These are phyloP conservation scores for human (Homo sapiens) DNA, from an alignment of 2,113 vertebrate species.

Conservation along the genomic window DNA sequence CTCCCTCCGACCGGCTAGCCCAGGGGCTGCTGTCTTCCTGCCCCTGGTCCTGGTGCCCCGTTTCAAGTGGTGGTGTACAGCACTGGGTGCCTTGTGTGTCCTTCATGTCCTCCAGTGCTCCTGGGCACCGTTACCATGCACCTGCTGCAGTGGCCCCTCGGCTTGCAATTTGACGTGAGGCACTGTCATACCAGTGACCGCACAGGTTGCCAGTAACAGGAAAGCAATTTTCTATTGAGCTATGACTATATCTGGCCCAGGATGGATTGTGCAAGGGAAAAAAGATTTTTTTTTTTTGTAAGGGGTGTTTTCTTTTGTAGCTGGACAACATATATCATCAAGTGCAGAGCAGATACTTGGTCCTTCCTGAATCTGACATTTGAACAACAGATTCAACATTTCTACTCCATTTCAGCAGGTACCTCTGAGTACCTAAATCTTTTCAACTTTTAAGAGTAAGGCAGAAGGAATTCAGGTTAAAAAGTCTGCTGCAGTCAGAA, in stretches of 20 bases:
- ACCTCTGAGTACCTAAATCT: background rate
- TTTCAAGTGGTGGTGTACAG: background rate
- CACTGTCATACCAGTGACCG: background rate
- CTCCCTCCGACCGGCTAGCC: background rate
- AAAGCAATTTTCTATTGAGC: slow-evolving; percentile 11
- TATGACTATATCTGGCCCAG: background rate
- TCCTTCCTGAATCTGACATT: background rate
- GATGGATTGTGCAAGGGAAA: background rate
- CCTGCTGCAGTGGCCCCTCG: background rate
- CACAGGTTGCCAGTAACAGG: background rate
- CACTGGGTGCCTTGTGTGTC: background rate
- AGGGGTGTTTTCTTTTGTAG: background rate
- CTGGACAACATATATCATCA: background rate
- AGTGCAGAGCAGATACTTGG: background rate
- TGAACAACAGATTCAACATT: background rate
- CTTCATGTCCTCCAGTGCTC: background rate
- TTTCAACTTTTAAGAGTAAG: background rate
- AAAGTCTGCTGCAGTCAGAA: background rate
- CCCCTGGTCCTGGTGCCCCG: background rate
- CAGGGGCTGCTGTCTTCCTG: background rate
- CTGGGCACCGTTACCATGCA: background rate
- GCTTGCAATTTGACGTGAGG: background rate
- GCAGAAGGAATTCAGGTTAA: background rate
- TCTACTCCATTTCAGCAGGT: background rate
- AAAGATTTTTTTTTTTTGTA: background rate